Evolutionary conservation across 2,797 vertebrate genomes (phyloP), one percentile per base, ranked within the genome.

Genomic region (Pipistrellus pygmaeus): DNA sequence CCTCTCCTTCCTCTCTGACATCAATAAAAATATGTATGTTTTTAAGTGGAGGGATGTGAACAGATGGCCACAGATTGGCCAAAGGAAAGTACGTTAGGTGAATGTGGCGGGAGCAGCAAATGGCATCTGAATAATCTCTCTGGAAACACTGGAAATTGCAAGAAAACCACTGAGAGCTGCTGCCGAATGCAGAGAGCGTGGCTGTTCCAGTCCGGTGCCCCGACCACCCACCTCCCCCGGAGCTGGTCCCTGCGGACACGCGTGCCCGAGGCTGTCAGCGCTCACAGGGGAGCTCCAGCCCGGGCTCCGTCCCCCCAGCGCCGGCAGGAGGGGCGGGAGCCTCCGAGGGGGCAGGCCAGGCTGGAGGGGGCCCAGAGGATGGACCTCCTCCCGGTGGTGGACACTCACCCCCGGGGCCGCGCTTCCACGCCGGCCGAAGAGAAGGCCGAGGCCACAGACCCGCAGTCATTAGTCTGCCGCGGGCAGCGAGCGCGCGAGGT

Each of bases 391-490:
- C n/a, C 90, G 21, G 75, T 1, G 8, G 8, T 1, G 44, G 44
- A 11, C 44, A 41, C 92, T 97, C 91, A 69, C 62, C 86, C 87
- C 92, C 81, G 3, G 21, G 96, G 81, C 60, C 41, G 97, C 91
- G 86, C 97, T 97, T 97, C 97, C 93, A 94, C 96, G 93, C n/a
- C 55, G 84, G 38, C 46, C 95, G 48, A 96, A 95, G 93, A 83
- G 95, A 97, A 84, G 88, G 92, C 91, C 90, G 55, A 86, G 69
- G 30, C 89, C 77, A 46, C 64, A 83, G 90, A 30, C n/a, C n/a
- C n/a, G n/a, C n/a, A n/a, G n/a, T 35, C 35, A 35, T 97, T 96
- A 97, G 93, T 77, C 90, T 48, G 55, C 0, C 73, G 12, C 38
- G 15, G 51, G 77, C 76, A 72, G 17, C 5, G 30, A 95, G 93